These are phyloP conservation scores for Fopius arisanus DNA, from an alignment of 1,140 invertebrate genomes.

Conservation along the genomic window DNA sequence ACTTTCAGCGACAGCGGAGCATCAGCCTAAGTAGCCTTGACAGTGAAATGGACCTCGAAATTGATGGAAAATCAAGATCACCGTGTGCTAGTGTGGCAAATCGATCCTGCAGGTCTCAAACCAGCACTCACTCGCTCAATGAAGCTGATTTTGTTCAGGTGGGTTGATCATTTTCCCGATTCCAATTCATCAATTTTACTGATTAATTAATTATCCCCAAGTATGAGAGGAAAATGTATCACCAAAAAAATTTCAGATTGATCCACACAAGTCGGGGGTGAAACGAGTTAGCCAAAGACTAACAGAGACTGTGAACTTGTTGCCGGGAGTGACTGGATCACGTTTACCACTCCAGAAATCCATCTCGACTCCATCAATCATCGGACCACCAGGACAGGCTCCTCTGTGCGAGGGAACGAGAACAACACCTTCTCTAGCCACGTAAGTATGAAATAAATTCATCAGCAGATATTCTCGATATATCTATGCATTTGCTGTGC, in stretches of 20 bases:
- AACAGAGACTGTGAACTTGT: slow-evolving; percentile 71
- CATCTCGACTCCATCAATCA: slow-evolving; percentile 88
- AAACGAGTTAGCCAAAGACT: slow-evolving; percentile 68
- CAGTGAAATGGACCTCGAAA: slow-evolving; percentile 66
- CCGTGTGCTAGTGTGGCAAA: slow-evolving; percentile 49
- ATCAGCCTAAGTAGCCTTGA: slow-evolving; percentile 68
- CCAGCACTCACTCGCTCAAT: slow-evolving; percentile 84
- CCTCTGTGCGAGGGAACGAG: slow-evolving; percentile 54
- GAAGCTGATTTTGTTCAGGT: slow-evolving; percentile 82
- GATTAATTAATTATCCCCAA: no score
- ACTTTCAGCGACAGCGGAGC: slow-evolving; percentile 60
- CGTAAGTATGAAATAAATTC: slow-evolving; percentile 48
- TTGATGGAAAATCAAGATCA: slow-evolving; percentile 53
- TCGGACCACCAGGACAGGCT: slow-evolving; percentile 71
- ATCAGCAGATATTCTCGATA: neutral
- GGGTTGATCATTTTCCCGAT: no score
- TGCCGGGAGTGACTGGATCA: slow-evolving; percentile 67
- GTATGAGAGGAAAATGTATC: no score
- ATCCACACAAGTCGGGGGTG: slow-evolving; percentile 70
- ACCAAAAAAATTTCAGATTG: slow-evolving; percentile 57
- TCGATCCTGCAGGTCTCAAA: slow-evolving; percentile 68
- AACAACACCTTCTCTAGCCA: slow-evolving; percentile 47
- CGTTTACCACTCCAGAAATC: slow-evolving; percentile 88
- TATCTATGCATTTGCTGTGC: neutral
- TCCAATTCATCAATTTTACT: no score